Base-by-base conservation (phyloP, 2,888 invertebrate species). In the Polyommatus iphigenia region DNA sequence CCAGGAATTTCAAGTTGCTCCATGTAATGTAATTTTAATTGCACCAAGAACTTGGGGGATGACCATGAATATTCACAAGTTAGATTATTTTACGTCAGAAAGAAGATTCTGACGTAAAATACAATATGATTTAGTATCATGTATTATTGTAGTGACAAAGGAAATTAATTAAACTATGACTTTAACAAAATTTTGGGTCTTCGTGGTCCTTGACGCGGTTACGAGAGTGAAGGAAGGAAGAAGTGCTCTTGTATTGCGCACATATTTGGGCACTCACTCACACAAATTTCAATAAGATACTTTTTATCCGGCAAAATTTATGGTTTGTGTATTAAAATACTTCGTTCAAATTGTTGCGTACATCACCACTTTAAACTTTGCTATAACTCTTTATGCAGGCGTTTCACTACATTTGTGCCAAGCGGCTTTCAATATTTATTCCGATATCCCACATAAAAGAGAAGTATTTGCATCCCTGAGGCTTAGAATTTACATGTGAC, bases 381-480 rank as follows among this genome's bases (percentile, higher is more conserved):
- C 73, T 73, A 73, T 50, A 20, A 73, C 18, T 46, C 10, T 24
- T 20, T 72, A 10, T 46, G 41, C 41, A 73, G 73, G 73, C 46
- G 73, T 24, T 50, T 41, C 13, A 50, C 46, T 24, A 50, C 20
- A 73, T 50, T 50, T 50, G 24, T 15, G 29, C 13, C 3, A 0
- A 71, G 32, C 36, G 71, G 10, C 72, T 62, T 71, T 36, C 72
- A 10, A 72, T 41, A 72, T 72, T 72, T 72, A 36, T 41, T 8
- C 20, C 71, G 36, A 71, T 71, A 71, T 71, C n/a, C 41, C 1
- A 72, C 20, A 72, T n/a, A 41, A 41, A 41, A 67, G 67, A 20
- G 29, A 71, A 8, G n/a, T 3, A 41, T 72, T 72, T 72, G 72
- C 41, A 72, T 72, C 72, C 41, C 36, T 71, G n/a, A 71, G 29